Base-by-base conservation (phyloP, 2,797 vertebrate species). In the Danio jaintianensis region DNA sequence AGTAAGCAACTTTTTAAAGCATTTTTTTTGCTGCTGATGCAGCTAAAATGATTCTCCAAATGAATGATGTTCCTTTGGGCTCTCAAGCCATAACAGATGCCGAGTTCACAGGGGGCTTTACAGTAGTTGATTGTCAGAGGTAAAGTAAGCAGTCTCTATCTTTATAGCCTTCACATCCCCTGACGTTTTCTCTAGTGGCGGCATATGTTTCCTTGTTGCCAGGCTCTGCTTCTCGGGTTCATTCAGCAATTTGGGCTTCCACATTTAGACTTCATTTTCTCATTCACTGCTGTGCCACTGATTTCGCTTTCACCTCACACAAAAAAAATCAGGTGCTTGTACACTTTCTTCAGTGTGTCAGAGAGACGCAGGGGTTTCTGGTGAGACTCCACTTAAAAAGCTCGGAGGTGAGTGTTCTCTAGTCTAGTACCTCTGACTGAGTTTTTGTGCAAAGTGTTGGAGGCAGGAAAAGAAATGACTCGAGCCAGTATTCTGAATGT, bases 401-500 rank as follows among this genome's bases (percentile, higher is more conserved):
- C 66, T 64, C 66, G 20, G 78, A 45, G 38, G 50, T 42, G 69
- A 78, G 47, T 29, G 80, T 66, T 68, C 64, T 63, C 42, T 61
- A 71, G 16, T 47, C 11, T 53, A n/a, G 62, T 69, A 50, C 53
- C 66, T 72, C 9, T 61, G 56, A 40, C 29, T 22, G 36, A 36
- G 38, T 56, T 78, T 84, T 43, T 47, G 66, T 79, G 64, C 47
- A 47, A 66, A 83, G 74, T 45, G 69, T 43, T 38, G 48, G 52
- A 83, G 59, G 75, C 38, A 69, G 76, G 61, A 76, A 82, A 78
- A 47, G 22, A 74, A 71, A 84, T 83, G 80, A 82, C 80, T 74
- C 82, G 82, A 86, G 80, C 81, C 72, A 81, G 84, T 83, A 85
- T 87, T 85, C 81, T 77, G 63, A 85, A 73, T 80, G 75, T 79